Conservation (phyloP, 2,888 invertebrate genomes). For the Cephus pygmeus region DNA sequence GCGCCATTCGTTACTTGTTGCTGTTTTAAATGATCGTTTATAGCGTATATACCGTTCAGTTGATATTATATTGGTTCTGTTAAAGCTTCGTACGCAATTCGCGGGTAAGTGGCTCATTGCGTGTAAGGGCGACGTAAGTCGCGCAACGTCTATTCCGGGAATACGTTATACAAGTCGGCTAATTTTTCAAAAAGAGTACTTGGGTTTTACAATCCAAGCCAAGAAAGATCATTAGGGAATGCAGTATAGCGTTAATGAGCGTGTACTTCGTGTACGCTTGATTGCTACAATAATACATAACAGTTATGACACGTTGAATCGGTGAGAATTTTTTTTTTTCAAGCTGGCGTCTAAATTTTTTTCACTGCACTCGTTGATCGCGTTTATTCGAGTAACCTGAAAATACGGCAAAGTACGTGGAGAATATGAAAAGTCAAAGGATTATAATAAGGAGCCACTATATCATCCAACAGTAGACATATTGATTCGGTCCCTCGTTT, state of each 20-base stretch:
- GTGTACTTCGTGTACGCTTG: conserved; percentile 48
- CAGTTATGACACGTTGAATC: not conserved
- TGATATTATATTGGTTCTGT: not conserved
- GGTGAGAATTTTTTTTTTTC: not conserved
- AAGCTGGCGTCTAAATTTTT: not conserved
- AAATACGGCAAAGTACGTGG: not conserved
- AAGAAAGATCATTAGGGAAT: conserved; percentile 60
- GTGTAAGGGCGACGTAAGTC: not conserved
- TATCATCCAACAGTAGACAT: not conserved
- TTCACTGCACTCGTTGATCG: not conserved
- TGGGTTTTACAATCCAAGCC: conserved; percentile 55
- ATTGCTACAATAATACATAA: not conserved
- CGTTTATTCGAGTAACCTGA: not conserved
- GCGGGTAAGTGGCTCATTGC: not conserved
- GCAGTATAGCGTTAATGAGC: conserved; percentile 57
- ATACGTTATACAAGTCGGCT: conserved; percentile 47
- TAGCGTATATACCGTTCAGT: not conserved
- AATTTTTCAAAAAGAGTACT: conserved; percentile 52
- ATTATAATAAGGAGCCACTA: not conserved
- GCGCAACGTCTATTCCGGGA: conserved; percentile 31
- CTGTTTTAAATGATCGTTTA: not conserved
- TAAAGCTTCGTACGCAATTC: not conserved
- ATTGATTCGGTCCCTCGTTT: not conserved
- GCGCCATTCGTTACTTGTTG: not conserved
- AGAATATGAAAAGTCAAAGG: not conserved